Conservation (phyloP, 2,113 vertebrate genomes). For the Macquaria ambigua region DNA sequence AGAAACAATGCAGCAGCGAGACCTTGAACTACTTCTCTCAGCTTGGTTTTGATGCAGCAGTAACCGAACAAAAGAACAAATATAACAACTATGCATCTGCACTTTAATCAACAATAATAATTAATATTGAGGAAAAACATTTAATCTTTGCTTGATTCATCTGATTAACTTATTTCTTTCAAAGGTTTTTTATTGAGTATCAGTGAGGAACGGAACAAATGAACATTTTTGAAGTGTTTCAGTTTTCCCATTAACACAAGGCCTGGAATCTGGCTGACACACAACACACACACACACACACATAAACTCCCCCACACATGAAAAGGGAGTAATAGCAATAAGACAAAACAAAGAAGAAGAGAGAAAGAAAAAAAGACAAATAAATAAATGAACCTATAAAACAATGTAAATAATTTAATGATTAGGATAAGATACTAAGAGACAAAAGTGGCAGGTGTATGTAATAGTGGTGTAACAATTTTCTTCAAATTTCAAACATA, state of each 20-base stretch:
- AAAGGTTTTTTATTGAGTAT: not conserved
- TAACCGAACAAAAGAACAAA: not conserved
- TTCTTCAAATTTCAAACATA: not conserved
- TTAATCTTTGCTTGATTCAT: not conserved
- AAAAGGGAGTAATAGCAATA: not conserved
- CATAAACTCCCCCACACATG: not conserved
- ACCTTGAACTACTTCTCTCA: slow-evolving; percentile 12
- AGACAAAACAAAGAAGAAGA: not conserved
- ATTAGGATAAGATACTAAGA: not conserved
- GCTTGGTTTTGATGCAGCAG: not conserved
- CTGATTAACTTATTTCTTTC: not conserved
- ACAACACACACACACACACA: not conserved
- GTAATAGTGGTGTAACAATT: not conserved
- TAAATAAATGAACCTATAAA: not conserved
- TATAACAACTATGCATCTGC: not conserved
- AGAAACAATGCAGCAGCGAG: not conserved
- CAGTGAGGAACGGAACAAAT: not conserved
- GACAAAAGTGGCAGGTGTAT: no score
- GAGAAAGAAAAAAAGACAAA: not conserved
- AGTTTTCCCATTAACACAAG: not conserved
- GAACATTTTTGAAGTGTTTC: not conserved
- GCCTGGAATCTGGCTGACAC: not conserved
- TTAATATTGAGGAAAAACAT: not conserved
- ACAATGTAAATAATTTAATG: not conserved
- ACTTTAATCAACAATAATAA: not conserved